phyloP scores from a whole-genome alignment of 1,140 invertebrate species.

The Sycophaga agraensis region DNA sequence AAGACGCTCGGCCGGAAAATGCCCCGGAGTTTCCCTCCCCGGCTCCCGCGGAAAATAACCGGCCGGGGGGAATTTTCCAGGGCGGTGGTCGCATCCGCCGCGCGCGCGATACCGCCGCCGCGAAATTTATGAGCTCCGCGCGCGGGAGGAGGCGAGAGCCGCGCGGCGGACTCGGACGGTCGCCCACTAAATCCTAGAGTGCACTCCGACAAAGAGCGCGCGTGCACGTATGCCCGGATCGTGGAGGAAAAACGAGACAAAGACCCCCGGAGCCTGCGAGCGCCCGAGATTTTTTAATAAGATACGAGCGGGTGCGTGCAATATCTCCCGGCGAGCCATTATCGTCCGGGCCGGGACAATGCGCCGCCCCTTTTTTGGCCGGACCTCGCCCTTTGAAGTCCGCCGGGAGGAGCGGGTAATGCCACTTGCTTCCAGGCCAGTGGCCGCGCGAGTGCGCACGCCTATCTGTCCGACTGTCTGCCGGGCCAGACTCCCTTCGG shows the following conservation, averaged over 20 bases:
- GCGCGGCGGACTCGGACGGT: too few species aligned
- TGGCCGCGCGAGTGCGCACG: conserved; percentile 1
- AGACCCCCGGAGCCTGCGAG: not conserved
- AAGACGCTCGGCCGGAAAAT: too few species aligned
- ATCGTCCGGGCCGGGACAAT: conserved; percentile 3
- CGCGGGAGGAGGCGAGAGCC: not conserved
- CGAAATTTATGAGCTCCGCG: conserved; percentile 13
- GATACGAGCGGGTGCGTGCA: not conserved
- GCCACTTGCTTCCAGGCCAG: conserved; percentile 36
- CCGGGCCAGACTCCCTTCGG: conserved; percentile 15
- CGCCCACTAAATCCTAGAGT: conserved; percentile 20
- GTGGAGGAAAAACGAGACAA: not conserved
- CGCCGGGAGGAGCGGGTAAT: conserved; percentile 5
- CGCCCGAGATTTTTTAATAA: conserved; percentile 27
- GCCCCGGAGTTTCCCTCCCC: too few species aligned
- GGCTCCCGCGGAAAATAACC: too few species aligned
- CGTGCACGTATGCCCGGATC: not conserved
- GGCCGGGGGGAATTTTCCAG: too few species aligned
- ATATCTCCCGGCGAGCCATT: not conserved
- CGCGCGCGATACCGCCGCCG: too few species aligned
- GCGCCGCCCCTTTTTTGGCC: conserved; percentile 25
- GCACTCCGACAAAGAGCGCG: conserved; percentile 19
- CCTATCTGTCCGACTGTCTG: not conserved
- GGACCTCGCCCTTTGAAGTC: conserved; percentile 39
- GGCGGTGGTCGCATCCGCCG: too few species aligned